A percentile compares a stretch with the other conserved stretches of the same genome.
Conservation (phyloP, 35 echinoderm and acorn worm genomes). For the Anneissia japonica region DNA sequence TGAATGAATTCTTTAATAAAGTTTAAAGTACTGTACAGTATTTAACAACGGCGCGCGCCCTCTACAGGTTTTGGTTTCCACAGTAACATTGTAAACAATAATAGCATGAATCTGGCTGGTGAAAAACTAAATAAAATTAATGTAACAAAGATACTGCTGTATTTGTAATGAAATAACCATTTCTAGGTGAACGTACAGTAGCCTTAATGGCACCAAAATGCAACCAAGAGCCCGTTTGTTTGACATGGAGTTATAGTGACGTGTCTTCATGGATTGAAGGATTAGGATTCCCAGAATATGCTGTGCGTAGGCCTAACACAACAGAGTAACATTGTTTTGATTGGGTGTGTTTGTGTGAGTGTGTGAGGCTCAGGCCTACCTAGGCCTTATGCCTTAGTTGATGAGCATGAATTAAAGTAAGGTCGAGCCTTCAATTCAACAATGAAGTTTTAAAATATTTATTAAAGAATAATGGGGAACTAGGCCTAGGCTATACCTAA, state of each 20-base stretch:
- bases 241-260: slow-evolving; percentile 77
- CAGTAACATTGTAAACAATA: too few relatives aligned
- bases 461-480: too few relatives aligned
- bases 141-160: too few relatives aligned
- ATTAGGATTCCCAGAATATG: slow-evolving; percentile 90
- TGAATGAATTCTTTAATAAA: too few relatives aligned
- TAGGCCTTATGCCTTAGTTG: not conserved
- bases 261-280: slow-evolving; percentile 88
- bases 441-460: not conserved
- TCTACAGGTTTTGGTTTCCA: too few relatives aligned
- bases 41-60: too few relatives aligned
- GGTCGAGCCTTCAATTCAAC: not conserved
- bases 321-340: not conserved
- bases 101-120: too few relatives aligned
- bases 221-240: slow-evolving; percentile 54
- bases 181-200: too few relatives aligned
- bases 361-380: not conserved
- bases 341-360: not conserved
- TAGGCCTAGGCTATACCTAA: too few relatives aligned
- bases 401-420: not conserved
- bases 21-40: too few relatives aligned
- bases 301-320: slow-evolving; percentile 15
- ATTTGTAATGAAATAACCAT: too few relatives aligned
- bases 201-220: not conserved
- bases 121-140: too few relatives aligned